Conservation (phyloP, 2,888 invertebrate species). For the Leucozona laternaria region DNA sequence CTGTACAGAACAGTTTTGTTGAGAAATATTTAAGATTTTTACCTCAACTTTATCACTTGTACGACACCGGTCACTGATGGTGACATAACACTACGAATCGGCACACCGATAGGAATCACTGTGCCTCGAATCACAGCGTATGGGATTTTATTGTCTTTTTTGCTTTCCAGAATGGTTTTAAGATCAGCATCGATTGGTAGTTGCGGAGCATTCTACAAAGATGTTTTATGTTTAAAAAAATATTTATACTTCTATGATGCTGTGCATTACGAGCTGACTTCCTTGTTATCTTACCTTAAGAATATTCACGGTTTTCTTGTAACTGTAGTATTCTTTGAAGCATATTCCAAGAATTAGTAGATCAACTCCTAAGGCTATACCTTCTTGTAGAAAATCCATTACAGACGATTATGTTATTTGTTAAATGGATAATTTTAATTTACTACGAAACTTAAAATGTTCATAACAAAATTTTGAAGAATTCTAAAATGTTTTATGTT, state of each 20-base stretch:
- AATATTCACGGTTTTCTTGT: slow-evolving; percentile 88
- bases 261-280: not conserved
- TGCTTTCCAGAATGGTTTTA: slow-evolving; percentile 86
- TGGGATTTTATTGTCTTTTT: slow-evolving; percentile 87
- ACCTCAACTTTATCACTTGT: slow-evolving; percentile 89
- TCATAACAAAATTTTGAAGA: slow-evolving; percentile 36
- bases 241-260: not conserved
- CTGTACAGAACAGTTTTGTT: not conserved
- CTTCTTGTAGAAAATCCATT: slow-evolving; percentile 92
- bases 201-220: slow-evolving; percentile 87
- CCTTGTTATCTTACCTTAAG: slow-evolving; percentile 86
- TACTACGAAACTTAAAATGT: not conserved
- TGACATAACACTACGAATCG: slow-evolving; percentile 90
- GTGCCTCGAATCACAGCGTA: slow-evolving; percentile 91
- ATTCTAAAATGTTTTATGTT: slow-evolving; percentile 7
- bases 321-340: slow-evolving; percentile 89
- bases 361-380: slow-evolving; percentile 90
- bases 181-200: slow-evolving; percentile 88
- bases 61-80: slow-evolving; percentile 90
- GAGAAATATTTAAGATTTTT: not conserved
- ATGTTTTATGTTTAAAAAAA: not conserved
- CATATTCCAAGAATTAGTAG: slow-evolving; percentile 90
- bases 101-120: slow-evolving; percentile 90
- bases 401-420: not conserved
- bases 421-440: not conserved